These are phyloP conservation scores for Sesamia nonagrioides DNA, from an alignment of 1,140 invertebrate species.

Conservation along the genomic window DNA sequence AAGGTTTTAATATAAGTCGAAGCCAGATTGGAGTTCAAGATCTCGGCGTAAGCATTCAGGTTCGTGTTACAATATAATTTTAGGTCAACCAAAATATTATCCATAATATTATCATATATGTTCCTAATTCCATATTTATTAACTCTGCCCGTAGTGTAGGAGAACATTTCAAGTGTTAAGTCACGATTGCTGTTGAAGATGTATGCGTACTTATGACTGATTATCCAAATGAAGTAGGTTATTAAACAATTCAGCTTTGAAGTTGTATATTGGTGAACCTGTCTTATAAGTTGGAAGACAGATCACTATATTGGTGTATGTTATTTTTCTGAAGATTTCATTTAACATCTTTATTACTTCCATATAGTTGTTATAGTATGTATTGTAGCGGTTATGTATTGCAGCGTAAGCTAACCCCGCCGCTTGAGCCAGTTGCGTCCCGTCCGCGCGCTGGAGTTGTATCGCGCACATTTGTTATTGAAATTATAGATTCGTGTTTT, in stretches of 20 bases:
- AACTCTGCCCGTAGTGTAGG: constrained; percentile 5
- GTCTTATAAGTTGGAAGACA: constrained; percentile 8
- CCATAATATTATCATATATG: background rate
- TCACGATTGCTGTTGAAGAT: constrained; percentile 10
- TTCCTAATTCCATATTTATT: constrained; percentile 18
- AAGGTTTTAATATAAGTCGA: too few relatives aligned
- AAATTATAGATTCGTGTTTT: too few relatives aligned
- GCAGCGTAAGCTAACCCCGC: too few relatives aligned
- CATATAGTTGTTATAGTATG: background rate
- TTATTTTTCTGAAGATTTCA: constrained; percentile 1
- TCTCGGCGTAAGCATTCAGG: too few relatives aligned
- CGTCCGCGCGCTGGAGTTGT: too few relatives aligned
- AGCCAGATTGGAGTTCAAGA: too few relatives aligned
- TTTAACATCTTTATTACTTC: background rate
- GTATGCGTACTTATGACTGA: constrained; percentile 12
- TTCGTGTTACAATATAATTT: background rate
- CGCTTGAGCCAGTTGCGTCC: too few relatives aligned
- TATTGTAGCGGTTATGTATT: too few relatives aligned
- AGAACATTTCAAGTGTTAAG: constrained; percentile 17
- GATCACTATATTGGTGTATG: constrained; percentile 10
- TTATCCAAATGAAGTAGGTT: background rate
- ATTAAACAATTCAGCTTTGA: constrained; percentile 14
- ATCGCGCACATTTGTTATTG: too few relatives aligned
- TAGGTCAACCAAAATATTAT: background rate
- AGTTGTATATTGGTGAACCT: constrained; percentile 7